Base-by-base conservation (phyloP, 2,113 vertebrate genomes). In the Nettapus auritus region DNA sequence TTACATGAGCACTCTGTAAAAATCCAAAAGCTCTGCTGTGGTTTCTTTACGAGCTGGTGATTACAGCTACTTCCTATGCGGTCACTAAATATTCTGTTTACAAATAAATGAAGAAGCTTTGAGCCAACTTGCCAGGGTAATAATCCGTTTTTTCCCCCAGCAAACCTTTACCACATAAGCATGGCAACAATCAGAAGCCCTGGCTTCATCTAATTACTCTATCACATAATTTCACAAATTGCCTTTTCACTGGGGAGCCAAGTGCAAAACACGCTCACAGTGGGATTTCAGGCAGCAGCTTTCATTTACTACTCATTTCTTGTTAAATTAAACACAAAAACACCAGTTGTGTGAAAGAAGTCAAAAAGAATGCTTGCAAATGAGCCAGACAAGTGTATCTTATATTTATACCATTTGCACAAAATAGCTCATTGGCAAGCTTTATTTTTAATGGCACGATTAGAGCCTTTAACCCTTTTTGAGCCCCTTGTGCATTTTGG, bases 221-320 rank as follows among this genome's bases (percentile, higher is more conserved):
- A 98, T 99, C 99, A 99, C 99, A 98, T 99, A 98, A 99, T 99
- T 99, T 99, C 98, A 99, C 99, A 99, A 99, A 99, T 99, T 99
- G 98, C 98, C 98, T 99, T 99, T 99, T 99, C 99, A 98, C 98
- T 98, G 98, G 99, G 99, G 99, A 99, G 98, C 98, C 98, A 98
- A 98, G 99, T 98, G 99, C 98, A 98, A 99, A 99, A 99, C 98
- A 98, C 93, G 95, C 98, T 98, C 98, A 97, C 98, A 98, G 98
- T 99, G 98, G 98, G 98, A 99, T 98, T 98, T 98, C 98, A 98
- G 98, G 98, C 98, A 98, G 98, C 98, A 98, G 98, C 98, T 99
- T 98, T 99, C 98, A 98, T 99, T 99, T 99, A 99, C 98, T 98
- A 98, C 99, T 99, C 98, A 98, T 98, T 99, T 99, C 99, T 99